phyloP scores from a whole-genome alignment of 2,797 vertebrate genomes.

The Ateles fusciceps region DNA sequence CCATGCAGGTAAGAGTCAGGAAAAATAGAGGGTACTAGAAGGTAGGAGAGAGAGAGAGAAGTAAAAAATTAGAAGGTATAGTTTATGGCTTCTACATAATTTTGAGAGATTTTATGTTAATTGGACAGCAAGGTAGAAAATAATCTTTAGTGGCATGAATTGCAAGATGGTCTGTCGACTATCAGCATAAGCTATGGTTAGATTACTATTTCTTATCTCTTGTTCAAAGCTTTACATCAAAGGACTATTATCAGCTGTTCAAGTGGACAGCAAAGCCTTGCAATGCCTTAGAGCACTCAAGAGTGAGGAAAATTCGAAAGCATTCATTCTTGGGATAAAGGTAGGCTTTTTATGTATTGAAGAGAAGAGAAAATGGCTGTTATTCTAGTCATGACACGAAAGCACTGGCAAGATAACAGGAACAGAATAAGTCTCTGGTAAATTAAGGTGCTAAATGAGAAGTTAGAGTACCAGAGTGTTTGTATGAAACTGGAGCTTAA shows the following conservation, averaged over 20 bases:
- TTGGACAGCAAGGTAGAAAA: conserved; percentile 64
- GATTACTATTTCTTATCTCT: conserved; percentile 84
- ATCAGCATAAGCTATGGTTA: conserved; percentile 70
- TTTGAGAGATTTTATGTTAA: conserved; percentile 61
- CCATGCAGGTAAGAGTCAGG: background rate
- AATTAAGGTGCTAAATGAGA: background rate
- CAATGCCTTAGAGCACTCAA: conserved; percentile 71
- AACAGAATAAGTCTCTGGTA: background rate
- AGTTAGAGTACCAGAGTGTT: background rate
- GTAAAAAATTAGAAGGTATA: background rate
- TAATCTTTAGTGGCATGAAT: conserved; percentile 71
- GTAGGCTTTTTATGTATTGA: background rate
- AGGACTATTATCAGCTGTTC: conserved; percentile 80
- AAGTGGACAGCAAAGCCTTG: conserved; percentile 77
- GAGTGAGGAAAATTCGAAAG: conserved; percentile 59
- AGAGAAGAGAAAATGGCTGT: conserved; percentile 47
- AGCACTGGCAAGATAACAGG: background rate
- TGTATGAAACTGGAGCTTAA: background rate
- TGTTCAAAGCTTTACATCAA: conserved; percentile 85
- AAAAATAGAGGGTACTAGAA: background rate
- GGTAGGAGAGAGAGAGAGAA: background rate
- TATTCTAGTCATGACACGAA: background rate
- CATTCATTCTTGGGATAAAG: conserved; percentile 58
- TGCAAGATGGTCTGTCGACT: conserved; percentile 77
- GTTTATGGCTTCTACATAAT: background rate